phyloP scores from a whole-genome alignment of 1,140 invertebrate species.

The Euglossa dilemma region DNA sequence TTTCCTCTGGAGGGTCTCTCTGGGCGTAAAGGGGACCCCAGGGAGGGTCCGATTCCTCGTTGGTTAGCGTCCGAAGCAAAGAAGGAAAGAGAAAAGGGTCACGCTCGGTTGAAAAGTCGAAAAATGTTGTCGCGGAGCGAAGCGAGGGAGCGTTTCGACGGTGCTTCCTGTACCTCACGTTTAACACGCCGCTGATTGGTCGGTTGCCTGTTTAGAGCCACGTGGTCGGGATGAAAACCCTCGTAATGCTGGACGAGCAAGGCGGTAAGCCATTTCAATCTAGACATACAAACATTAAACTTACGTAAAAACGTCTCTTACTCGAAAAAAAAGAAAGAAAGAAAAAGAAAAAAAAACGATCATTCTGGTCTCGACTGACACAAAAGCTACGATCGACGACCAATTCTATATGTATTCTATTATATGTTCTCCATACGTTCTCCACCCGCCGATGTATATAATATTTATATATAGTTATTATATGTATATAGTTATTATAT shows the following conservation, averaged over 20 bases:
- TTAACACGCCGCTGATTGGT: conserved; percentile 81
- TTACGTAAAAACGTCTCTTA: conserved; percentile 31
- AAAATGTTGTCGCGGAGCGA: conserved; percentile 40
- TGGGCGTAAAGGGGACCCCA: neutral
- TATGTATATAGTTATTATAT: neutral
- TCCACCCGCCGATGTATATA: conserved; percentile 20
- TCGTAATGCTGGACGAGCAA: conserved; percentile 97
- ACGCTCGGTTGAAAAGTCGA: neutral
- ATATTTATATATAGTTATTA: neutral
- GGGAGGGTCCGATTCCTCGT: conserved; percentile 3
- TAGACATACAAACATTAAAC: conserved; percentile 63
- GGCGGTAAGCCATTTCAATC: conserved; percentile 90
- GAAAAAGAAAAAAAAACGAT: neutral
- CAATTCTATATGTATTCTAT: conserved; percentile 20
- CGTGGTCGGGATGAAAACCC: conserved; percentile 96
- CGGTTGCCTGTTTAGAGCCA: conserved; percentile 91
- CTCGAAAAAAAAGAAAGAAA: conserved; percentile 10
- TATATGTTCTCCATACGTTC: conserved; percentile 9
- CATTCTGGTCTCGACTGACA: conserved; percentile 36
- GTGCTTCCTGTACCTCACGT: conserved; percentile 47
- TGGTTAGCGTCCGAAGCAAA: neutral
- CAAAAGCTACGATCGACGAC: conserved; percentile 44
- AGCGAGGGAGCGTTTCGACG: conserved; percentile 67
- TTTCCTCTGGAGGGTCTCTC: conserved; percentile 3
- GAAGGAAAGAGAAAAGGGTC: neutral